A percentile compares a stretch with the other conserved stretches of the same genome.
These are phyloP conservation scores for Eupelmus urozonus DNA, from an alignment of 2,888 invertebrate species.

Conservation along the genomic window DNA sequence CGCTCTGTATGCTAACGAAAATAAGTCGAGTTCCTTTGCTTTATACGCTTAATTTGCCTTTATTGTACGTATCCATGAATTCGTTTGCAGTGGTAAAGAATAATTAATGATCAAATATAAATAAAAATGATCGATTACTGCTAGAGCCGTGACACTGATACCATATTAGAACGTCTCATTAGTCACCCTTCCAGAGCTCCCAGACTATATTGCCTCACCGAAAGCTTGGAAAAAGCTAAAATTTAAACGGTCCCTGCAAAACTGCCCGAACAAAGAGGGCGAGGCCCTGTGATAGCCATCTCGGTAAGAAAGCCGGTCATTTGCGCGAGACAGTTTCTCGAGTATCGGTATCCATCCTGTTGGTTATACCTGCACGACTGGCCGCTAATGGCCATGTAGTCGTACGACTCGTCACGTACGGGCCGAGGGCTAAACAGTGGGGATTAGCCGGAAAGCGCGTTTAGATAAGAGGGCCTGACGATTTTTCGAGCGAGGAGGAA, in stretches of 20 bases:
- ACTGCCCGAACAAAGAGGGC: background rate
- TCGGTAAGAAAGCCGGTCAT: constrained; percentile 6
- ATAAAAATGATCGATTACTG: no score
- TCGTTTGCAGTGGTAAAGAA: no score
- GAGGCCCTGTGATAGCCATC: constrained; percentile 5
- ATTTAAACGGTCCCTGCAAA: background rate
- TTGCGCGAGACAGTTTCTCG: constrained; percentile 10
- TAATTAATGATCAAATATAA: no score
- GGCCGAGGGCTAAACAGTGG: constrained; percentile 6
- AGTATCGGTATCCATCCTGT: background rate
- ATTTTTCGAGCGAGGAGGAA: background rate
- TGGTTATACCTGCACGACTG: background rate
- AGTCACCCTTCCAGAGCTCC: background rate
- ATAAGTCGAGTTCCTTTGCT: no score
- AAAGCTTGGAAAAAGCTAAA: constrained; percentile 1
- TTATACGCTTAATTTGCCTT: no score
- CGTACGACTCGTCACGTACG: constrained; percentile 35
- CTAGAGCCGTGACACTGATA: no score
- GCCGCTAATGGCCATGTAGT: constrained; percentile 28
- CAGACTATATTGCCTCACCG: background rate
- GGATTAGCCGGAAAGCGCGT: constrained; percentile 30
- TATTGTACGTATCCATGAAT: no score
- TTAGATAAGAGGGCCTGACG: constrained; percentile 13
- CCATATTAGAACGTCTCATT: background rate
- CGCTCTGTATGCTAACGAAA: no score